A percentile compares a stretch with the other conserved stretches of the same genome.
Conservation (phyloP, 2,113 vertebrate genomes). For the Malurus alboscapulatus region DNA sequence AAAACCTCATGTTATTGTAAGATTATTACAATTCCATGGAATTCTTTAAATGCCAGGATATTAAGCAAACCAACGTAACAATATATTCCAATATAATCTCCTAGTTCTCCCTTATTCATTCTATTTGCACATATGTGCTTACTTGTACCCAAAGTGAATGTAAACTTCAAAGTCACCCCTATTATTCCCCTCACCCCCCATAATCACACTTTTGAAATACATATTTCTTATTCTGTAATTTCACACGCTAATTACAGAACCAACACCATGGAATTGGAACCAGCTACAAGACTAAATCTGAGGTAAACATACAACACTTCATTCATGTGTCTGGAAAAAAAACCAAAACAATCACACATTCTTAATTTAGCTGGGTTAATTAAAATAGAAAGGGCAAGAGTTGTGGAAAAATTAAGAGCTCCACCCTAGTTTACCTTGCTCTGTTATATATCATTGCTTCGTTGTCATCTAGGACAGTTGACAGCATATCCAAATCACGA, state of each 20-base stretch:
- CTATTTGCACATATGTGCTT: neutral
- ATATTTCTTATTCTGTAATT: neutral
- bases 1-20: neutral
- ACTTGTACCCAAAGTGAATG: neutral
- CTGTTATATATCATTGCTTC: constrained; percentile 95
- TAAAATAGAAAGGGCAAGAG: neutral
- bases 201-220: neutral
- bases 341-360: neutral
- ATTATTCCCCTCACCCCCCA: neutral
- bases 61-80: neutral
- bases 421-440: constrained; percentile 81
- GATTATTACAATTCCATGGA: neutral
- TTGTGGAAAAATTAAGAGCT: neutral
- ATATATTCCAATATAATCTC: neutral
- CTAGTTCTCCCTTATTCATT: neutral
- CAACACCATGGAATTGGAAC: neutral
- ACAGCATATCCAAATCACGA: constrained; percentile 89
- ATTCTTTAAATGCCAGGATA: neutral
- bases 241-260: neutral
- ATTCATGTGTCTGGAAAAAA: neutral
- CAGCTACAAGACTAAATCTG: neutral
- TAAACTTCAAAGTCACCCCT: neutral
- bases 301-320: neutral
- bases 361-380: neutral
- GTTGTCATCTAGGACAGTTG: constrained; percentile 90